Percentiles rank a stretch among this genome's conserved stretches.
phyloP scores from a whole-genome alignment of 1,140 invertebrate genomes.

The Drosophila bipectinata region DNA sequence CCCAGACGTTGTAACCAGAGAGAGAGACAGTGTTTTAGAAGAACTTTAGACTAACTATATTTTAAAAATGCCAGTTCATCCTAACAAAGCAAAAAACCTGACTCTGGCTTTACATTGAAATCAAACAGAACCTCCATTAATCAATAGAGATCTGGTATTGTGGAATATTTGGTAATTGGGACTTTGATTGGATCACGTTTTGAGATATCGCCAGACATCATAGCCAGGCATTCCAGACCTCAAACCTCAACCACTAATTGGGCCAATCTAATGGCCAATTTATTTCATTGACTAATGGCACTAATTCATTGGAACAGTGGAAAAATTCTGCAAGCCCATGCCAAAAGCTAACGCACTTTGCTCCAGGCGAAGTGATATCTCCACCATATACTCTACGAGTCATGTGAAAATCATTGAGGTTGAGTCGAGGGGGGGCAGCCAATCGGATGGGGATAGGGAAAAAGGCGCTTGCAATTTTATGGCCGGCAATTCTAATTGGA shows the following conservation, averaged over 20 bases:
- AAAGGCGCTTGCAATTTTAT: conserved; percentile 41
- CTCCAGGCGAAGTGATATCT: conserved; percentile 16
- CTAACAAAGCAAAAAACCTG: conserved; percentile 8
- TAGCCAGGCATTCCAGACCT: conserved; percentile 8
- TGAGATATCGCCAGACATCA: conserved; percentile 33
- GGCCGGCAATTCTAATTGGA: conserved; percentile 45
- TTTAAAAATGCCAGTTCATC: conserved; percentile 16
- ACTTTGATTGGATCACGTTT: conserved; percentile 38
- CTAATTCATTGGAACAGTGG: conserved; percentile 28
- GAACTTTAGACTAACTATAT: background rate
- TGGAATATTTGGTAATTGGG: conserved; percentile 12
- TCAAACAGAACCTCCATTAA: background rate
- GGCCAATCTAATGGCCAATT: conserved; percentile 1
- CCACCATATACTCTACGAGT: conserved; percentile 20
- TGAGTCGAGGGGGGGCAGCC: conserved; percentile 12
- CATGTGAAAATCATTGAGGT: conserved; percentile 40
- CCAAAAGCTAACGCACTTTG: conserved; percentile 27
- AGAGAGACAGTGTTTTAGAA: background rate
- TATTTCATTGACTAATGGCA: conserved; percentile 35
- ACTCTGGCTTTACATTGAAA: background rate
- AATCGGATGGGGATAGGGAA: conserved; percentile 1
- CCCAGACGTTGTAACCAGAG: background rate
- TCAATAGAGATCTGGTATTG: conserved; percentile 3
- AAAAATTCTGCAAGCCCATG: conserved; percentile 15
- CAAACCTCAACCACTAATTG: conserved; percentile 18